Base-by-base conservation (phyloP, 1,140 invertebrate species). In the Drosophila baimaii region DNA sequence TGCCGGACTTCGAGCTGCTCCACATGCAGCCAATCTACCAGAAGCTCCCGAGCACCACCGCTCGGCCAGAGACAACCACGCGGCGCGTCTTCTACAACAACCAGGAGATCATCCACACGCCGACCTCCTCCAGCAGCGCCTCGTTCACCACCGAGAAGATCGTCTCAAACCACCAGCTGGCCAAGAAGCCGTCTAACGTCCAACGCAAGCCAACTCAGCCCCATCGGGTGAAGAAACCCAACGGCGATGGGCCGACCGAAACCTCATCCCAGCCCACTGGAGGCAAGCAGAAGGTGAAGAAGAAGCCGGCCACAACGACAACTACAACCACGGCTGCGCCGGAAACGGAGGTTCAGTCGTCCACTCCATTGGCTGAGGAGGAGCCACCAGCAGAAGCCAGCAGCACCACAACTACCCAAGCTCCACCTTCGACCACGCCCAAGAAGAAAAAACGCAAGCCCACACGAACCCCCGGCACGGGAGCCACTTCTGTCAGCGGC, bases 21-120 rank as follows among this genome's bases (percentile, higher is more conserved):
- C 78, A 91, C 35, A 90, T 91, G 86, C 81, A 91, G 51, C 90
- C 90, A 13, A 91, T 91, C 15, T 90, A 91, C 33, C 83, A 91
- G 37, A 90, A 91, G 23, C 55, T 77, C 17, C 79, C 90, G 5
- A 76, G 47, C 61, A 72, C 66, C 27, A 84, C 90, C 0, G 9
- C 5, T n/a, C 55, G 43, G 1, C 71, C 76, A 3, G 84, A 91
- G 37, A 83, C 90, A 10, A 90, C 82, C 23, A 91, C 90, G 0
- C 70, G 80, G 3, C 75, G 86, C 4, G 78, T 92, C 2, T 91
- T 91, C 56, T 76, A 90, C 44, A 90, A 90, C 66, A 90, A 92
- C 35, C 77, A 92, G 41, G 85, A 92, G 58, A 65, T 91, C 5
- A 70, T 91, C 9, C 86, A 91, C 15, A 83, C 71, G 23, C 72